Base-by-base conservation (phyloP, 2,888 invertebrate species). In the Hipparchia semele region DNA sequence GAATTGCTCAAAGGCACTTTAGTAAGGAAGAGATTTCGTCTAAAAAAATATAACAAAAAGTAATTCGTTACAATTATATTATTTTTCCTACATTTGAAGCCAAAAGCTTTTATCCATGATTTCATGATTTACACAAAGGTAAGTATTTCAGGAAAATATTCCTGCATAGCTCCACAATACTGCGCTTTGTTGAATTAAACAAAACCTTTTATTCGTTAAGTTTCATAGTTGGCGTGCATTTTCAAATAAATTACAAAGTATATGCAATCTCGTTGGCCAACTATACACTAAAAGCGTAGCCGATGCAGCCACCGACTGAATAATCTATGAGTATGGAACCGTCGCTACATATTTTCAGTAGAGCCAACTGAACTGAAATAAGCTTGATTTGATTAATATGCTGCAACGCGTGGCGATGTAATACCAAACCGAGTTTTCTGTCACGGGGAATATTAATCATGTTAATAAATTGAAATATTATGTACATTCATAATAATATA, bases 271-370 rank as follows among this genome's bases (percentile, higher is more conserved):
- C 70, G 70, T 73, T 64, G 65, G 71, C 69, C 65, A 66, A 73
- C 71, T 72, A 68, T 75, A 72, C 69, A 69, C 73, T 73, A 70
- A 72, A 74, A 70, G 74, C 70, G 70, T 70, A 70, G 70, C 69
- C 73, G 33, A 70, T 68, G 56, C 72, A 70, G 70, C 61, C 72
- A 56, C 59, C 64, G 51, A 68, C 59, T 73, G 75, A 75, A 75
- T 73, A 73, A 75, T 75, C 71, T 69, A 75, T 75, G 75, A 75
- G 75, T 73, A 70, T 72, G 72, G 70, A 64, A 71, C 73, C 67
- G 73, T 73, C 61, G 67, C 75, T 72, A 75, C 75, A 75, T 75
- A 73, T 75, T 73, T 73, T 75, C 72, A 2, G n/a, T 45, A 13
- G 45, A 67, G 9, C 56, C 13, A 67, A 46, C 45, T 23, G 56